phyloP scores from a whole-genome alignment of 2,113 vertebrate species.

The Ictidomys tridecemlineatus region DNA sequence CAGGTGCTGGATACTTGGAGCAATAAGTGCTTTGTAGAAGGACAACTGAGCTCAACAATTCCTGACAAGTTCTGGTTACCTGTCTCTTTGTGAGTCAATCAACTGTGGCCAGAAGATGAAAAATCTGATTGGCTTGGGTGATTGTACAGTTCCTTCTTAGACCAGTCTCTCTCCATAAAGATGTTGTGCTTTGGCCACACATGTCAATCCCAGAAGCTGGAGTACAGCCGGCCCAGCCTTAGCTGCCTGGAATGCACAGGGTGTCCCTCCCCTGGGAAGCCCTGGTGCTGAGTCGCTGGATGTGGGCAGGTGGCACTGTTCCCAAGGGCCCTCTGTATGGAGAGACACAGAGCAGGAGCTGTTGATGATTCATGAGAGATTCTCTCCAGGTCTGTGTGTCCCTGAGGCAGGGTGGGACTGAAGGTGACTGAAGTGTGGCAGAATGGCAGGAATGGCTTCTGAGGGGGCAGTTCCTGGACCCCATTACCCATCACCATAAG shows the following conservation, averaged over 20 bases:
- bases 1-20: no score
- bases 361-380: no score
- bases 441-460: no score
- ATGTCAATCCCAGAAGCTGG: background rate
- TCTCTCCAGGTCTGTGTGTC: background rate
- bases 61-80: background rate
- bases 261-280: no score
- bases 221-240: no score
- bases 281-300: no score
- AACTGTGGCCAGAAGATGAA: background rate
- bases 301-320: no score
- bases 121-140: background rate
- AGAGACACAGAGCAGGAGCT: background rate
- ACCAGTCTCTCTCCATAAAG: background rate
- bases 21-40: background rate
- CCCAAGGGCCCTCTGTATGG: no score
- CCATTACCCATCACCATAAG: no score
- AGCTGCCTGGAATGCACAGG: no score
- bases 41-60: background rate
- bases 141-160: background rate
- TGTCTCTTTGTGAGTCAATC: background rate
- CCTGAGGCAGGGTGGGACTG: background rate
- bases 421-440: background rate
- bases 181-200: rapidly evolving
- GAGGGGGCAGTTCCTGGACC: background rate